Percentiles rank a stretch among this genome's conserved stretches.
These are phyloP conservation scores for Lasius platythorax DNA, from an alignment of 2,888 invertebrate genomes.

Conservation along the genomic window DNA sequence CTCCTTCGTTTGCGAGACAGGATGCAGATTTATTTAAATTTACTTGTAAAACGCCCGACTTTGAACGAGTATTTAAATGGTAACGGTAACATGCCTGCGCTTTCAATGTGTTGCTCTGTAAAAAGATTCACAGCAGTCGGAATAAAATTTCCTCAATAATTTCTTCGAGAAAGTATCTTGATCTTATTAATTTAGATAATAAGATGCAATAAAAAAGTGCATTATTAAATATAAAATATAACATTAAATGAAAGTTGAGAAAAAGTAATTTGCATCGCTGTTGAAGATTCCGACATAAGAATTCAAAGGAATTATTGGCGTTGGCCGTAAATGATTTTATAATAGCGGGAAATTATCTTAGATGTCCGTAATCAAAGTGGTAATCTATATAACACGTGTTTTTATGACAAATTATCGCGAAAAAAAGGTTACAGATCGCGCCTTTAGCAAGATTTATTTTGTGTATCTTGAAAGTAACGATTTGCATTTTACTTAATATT, in stretches of 20 bases:
- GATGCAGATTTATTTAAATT: conserved; percentile 45
- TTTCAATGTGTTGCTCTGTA: not conserved
- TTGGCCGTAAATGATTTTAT: conserved; percentile 59
- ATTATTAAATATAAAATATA: conserved; percentile 1
- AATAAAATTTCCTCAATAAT: not conserved
- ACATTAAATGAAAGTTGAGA: conserved; percentile 1
- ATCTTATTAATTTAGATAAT: not conserved
- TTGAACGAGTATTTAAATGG: conserved; percentile 28
- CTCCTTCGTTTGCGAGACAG: conserved; percentile 61
- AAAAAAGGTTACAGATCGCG: conserved; percentile 1
- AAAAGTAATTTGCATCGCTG: not conserved
- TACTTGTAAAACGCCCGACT: conserved; percentile 6
- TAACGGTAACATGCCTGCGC: not conserved
- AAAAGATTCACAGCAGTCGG: not conserved
- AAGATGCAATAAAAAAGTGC: not conserved
- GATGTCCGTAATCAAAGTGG: conserved; percentile 52
- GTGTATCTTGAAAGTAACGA: conserved; percentile 52
- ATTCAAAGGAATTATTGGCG: conserved; percentile 55
- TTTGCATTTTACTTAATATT: conserved; percentile 18
- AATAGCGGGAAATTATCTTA: conserved; percentile 37
- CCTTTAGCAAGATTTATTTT: not conserved
- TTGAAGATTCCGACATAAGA: conserved; percentile 19
- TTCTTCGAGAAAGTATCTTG: not conserved
- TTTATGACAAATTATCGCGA: conserved; percentile 53
- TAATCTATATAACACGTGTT: conserved; percentile 48